These are phyloP conservation scores for Volucella zonaria DNA, from an alignment of 2,888 invertebrate genomes.

Conservation along the genomic window DNA sequence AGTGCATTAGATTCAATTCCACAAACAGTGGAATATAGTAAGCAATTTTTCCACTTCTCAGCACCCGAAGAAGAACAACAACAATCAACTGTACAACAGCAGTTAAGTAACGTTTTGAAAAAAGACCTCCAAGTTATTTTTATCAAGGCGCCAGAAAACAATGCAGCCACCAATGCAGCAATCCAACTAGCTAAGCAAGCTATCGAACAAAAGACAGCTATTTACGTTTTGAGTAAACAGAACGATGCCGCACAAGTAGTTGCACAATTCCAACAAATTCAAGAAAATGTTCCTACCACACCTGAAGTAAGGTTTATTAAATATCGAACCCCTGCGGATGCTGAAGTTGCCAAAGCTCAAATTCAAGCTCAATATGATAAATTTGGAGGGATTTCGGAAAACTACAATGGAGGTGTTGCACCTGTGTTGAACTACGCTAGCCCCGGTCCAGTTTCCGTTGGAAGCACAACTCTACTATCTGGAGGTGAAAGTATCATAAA, in stretches of 20 bases:
- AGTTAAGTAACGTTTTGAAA: constrained; percentile 75
- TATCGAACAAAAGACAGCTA: constrained; percentile 78
- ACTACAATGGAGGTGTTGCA: constrained; percentile 78
- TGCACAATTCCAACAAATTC: constrained; percentile 77
- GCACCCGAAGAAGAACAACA: constrained; percentile 78
- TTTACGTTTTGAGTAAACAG: constrained; percentile 79
- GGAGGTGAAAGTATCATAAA: background rate
- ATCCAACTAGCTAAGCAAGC: constrained; percentile 78
- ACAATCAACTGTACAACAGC: constrained; percentile 74
- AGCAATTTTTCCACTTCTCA: constrained; percentile 77
- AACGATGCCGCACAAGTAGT: constrained; percentile 77
- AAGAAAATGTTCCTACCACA: constrained; percentile 75
- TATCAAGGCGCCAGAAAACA: constrained; percentile 79
- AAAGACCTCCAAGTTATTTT: constrained; percentile 78
- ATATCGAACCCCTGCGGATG: constrained; percentile 79
- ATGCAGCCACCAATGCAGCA: constrained; percentile 78
- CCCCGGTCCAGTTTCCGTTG: constrained; percentile 16
- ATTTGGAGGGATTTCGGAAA: constrained; percentile 76
- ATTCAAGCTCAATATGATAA: constrained; percentile 79
- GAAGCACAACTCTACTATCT: background rate
- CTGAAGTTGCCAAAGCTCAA: constrained; percentile 78
- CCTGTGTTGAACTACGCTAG: constrained; percentile 79
- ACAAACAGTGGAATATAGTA: constrained; percentile 75
- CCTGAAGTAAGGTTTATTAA: constrained; percentile 80
- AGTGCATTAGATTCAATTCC: constrained; percentile 64